Evolutionary conservation across 2,113 vertebrate species (phyloP).

Genomic region (Channa argus): DNA sequence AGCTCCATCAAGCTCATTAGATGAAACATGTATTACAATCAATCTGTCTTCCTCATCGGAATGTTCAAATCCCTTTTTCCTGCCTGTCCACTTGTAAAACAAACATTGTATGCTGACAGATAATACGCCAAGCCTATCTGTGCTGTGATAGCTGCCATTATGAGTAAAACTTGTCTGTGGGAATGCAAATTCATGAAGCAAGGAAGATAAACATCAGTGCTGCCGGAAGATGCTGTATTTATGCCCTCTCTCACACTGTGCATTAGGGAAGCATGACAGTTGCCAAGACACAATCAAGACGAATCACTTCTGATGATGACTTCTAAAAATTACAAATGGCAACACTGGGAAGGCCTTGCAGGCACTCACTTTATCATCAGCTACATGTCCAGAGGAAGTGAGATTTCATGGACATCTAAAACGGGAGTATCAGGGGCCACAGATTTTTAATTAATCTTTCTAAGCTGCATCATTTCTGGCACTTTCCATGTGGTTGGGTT

Average conservation of each 20-base stretch:
- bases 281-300: slow-evolving; percentile 82
- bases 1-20: slow-evolving; percentile 70
- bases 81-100: slow-evolving; percentile 74
- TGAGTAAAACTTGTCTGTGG: slow-evolving; percentile 77
- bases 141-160: slow-evolving; percentile 61
- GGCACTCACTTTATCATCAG: slow-evolving; percentile 69
- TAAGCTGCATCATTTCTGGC: slow-evolving; percentile 35
- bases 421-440: slow-evolving; percentile 40
- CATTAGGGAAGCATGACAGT: slow-evolving; percentile 79
- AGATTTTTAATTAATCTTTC: slow-evolving; percentile 60
- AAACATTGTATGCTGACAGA: slow-evolving; percentile 70
- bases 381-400: slow-evolving; percentile 53
- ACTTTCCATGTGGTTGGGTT: slow-evolving; percentile 44
- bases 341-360: slow-evolving; percentile 68
- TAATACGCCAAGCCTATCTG: slow-evolving; percentile 56
- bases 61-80: slow-evolving; percentile 67
- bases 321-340: slow-evolving; percentile 83
- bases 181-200: slow-evolving; percentile 74
- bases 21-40: slow-evolving; percentile 62
- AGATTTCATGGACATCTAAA: slow-evolving; percentile 68
- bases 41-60: slow-evolving; percentile 70
- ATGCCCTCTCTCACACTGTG: slow-evolving; percentile 71
- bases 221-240: slow-evolving; percentile 69
- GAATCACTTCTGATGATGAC: slow-evolving; percentile 73
- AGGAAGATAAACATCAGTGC: slow-evolving; percentile 75